Base-by-base conservation (phyloP, 2,113 vertebrate genomes). In the Bambusicola thoracicus region DNA sequence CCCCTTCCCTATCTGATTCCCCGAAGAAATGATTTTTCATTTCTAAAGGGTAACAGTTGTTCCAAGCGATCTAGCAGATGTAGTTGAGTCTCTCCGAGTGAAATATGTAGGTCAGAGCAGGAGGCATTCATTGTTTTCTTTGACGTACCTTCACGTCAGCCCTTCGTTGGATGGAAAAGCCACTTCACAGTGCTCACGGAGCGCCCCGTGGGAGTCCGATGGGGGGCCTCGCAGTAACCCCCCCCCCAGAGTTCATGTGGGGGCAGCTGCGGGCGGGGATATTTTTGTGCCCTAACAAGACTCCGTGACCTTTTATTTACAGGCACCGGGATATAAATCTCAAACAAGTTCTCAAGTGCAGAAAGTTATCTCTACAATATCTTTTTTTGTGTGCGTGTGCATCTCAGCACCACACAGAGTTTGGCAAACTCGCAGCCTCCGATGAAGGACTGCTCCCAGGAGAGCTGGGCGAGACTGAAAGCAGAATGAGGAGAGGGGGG, bases 81-180 rank as follows among this genome's bases (percentile, higher is more conserved):
- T 81, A 95, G 79, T 58, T 58, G 93, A 94, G 90, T 81, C 61
- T 91, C 80, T 92, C 70, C 80, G 82, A 97, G 92, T 86, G 81
- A 95, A 95, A 79, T 95, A 94, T 96, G 89, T 96, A 97, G 95
- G 94, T 97, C 93, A 97, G 90, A 94, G 93, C 88, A 87, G 80
- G 78, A 97, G 88, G 85, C 87, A 59, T 75, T 92, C 85, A 80
- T 96, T 93, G 83, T 92, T 91, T 92, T 92, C 93, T 96, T 96
- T 95, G 87, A 95, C 93, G 93, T 76, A 92, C 58, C 70, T 93
- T 90, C 85, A 68, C 66, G 53, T 87, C 94, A 96, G 82, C 78
- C 92, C 76, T 94, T 49, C 92, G 94, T 53, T 85, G 84, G 85
- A 44, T 77, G 55, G 83, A 95, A 95, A 95, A 90, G 32, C 38